Base-by-base conservation (phyloP, 1,140 invertebrate genomes). In the Pomacea maculata region DNA sequence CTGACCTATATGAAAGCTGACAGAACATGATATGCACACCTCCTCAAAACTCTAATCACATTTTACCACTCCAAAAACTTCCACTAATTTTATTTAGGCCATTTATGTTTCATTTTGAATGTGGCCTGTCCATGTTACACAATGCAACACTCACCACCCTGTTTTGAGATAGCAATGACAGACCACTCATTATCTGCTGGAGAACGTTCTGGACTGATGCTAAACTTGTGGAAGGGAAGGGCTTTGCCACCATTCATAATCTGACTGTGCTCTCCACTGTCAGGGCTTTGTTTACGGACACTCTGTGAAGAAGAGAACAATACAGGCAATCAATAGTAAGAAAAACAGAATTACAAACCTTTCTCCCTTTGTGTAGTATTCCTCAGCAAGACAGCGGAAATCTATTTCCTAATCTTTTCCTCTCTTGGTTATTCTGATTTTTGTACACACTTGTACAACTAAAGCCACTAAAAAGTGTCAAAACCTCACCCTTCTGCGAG, bases 401-500 rank as follows among this genome's bases (percentile, higher is more conserved):
- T 71, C 70, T 4, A 67, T 21, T 19, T 21, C 65, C 65, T 7
- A 67, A 45, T 45, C 34, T 25, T 25, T 25, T 25, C 25, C 25
- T 45, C 34, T 45, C 34, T 45, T 45, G 6, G 34, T 45, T 45
- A 45, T 45, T 45, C 34, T 45, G 34, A 6, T 6, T 45, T 45
- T 45, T 67, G 19, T 7, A 67, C 4, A 67, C 17, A 19, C 17
- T 21, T 25, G 6, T 4, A 21, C 25, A 67, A 67, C 6, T 21
- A 4, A 45, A 70, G 21, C 54, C 10, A 29, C 21, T 65, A 80
- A 75, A 11, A n/a, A 78, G 17, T 29, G 25, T 25, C 11, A 29
- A 34, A 25, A 21, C 34, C 83, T 82, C 78, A 89, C 88, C 79
- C 85, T 82, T 78, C 83, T 88, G 29, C 84, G 85, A 52, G 89